Percentiles rank a stretch among this genome's conserved stretches.
Conservation (phyloP, 2,888 invertebrate species). For the Hetaerina titia region DNA sequence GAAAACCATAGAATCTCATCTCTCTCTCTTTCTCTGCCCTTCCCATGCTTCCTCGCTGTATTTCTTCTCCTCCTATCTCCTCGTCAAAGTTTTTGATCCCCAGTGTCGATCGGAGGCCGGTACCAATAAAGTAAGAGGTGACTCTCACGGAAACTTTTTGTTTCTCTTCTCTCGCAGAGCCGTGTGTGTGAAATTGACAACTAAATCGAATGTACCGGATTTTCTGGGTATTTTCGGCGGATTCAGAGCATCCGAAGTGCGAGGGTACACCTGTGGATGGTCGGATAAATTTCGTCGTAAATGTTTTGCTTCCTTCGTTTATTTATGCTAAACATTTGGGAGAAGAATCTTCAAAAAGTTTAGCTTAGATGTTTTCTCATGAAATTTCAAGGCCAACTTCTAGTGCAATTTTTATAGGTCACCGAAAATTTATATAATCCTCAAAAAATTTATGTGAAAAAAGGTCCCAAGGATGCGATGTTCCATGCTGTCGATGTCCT, state of each 20-base stretch:
- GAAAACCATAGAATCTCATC: neutral
- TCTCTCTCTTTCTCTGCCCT: neutral
- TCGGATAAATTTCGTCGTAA: neutral
- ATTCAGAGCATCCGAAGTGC: neutral
- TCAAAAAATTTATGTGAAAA: neutral
- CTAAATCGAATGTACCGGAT: conserved; percentile 16
- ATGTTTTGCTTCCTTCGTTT: neutral
- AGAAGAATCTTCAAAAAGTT: neutral
- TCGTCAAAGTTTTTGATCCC: conserved; percentile 27
- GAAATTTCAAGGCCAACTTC: neutral
- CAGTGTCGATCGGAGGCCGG: neutral
- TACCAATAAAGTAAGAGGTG: conserved; percentile 3
- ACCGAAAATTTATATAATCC: neutral
- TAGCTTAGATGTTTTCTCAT: neutral
- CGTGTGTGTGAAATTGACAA: neutral
- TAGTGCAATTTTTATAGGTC: neutral
- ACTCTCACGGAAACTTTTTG: neutral
- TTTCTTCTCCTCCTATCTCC: neutral
- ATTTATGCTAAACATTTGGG: neutral
- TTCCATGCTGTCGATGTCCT: too few species aligned
- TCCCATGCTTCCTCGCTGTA: neutral
- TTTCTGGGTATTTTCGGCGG: neutral
- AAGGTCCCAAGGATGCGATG: too few species aligned
- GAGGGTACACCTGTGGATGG: neutral
- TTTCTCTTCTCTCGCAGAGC: neutral